Conservation (phyloP, 23 tunicate genomes). For the Oikopleura dioica region DNA sequence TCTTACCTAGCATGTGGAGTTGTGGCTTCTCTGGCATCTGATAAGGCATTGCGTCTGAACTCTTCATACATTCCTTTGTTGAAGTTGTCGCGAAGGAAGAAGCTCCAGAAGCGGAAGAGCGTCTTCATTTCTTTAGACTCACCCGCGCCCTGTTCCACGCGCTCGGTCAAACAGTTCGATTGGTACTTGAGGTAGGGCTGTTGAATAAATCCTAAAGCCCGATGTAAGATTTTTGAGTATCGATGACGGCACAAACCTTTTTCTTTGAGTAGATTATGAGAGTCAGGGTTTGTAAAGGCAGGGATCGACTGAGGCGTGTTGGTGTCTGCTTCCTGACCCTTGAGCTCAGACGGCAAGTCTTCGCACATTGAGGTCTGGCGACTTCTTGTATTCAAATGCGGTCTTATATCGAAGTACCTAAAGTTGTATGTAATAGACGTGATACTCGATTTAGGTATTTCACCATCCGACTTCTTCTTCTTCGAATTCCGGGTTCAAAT, state of each 20-base stretch:
- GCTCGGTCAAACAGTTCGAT: conserved; percentile 41
- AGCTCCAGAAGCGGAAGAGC: conserved; percentile 79
- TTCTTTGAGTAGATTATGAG: conserved; percentile 44
- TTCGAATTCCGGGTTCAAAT: too few species aligned
- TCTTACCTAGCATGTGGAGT: conserved; percentile 39
- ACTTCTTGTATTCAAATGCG: too few species aligned
- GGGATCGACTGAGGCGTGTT: conserved; percentile 15
- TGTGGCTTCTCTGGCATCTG: not conserved
- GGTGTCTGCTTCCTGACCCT: too few species aligned
- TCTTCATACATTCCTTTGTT: conserved; percentile 86
- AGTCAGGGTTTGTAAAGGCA: conserved; percentile 34
- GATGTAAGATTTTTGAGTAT: too few species aligned
- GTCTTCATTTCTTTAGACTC: conserved; percentile 95
- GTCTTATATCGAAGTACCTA: too few species aligned
- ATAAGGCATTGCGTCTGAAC: conserved; percentile 17
- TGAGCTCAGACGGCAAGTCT: too few species aligned
- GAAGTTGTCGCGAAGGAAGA: conserved; percentile 84
- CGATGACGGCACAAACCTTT: too few species aligned
- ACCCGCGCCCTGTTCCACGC: conserved; percentile 45
- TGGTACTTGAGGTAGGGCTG: conserved; percentile 54
- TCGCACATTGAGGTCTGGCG: too few species aligned
- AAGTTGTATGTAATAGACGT: too few species aligned
- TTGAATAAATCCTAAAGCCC: conserved; percentile 50
- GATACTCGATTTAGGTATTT: too few species aligned
- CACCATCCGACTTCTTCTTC: too few species aligned